Evolutionary conservation across 2,113 vertebrate species (phyloP).

Genomic region (Scalopus aquaticus): DNA sequence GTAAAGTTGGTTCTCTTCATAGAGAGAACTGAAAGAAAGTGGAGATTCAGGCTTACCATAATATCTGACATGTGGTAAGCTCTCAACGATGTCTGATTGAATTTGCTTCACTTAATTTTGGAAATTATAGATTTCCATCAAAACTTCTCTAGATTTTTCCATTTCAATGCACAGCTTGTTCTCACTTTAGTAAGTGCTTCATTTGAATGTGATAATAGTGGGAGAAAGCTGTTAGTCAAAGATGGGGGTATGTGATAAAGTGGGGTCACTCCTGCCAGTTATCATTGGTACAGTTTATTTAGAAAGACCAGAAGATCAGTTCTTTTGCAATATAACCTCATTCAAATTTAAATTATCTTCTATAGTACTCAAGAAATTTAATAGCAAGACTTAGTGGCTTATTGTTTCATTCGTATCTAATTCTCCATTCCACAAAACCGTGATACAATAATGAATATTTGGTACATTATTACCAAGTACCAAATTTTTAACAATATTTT

Average conservation of each 20-base stretch:
- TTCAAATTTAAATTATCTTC: conserved; percentile 26
- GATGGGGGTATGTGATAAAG: too few relatives aligned
- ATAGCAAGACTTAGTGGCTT: not conserved
- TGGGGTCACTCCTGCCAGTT: not conserved
- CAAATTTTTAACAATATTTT: not conserved
- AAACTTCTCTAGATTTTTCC: not conserved
- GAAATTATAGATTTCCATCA: conserved; percentile 22
- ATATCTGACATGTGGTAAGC: not conserved
- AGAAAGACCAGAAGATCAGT: not conserved
- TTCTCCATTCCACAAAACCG: conserved; percentile 30
- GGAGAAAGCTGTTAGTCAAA: not conserved
- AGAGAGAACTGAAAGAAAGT: not conserved
- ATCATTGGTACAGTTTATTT: not conserved
- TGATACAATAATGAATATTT: not conserved
- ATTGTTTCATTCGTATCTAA: not conserved
- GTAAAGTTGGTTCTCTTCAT: not conserved
- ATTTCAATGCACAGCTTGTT: not conserved
- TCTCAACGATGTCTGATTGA: not conserved
- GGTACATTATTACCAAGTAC: not conserved
- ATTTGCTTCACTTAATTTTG: not conserved
- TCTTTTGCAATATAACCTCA: not conserved
- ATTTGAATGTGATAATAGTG: not conserved
- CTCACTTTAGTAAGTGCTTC: not conserved
- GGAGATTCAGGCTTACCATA: not conserved
- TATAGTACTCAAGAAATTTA: not conserved